Percentiles rank a stretch among this genome's conserved stretches.
These are phyloP conservation scores for Euproctis similis DNA, from an alignment of 2,888 invertebrate genomes.

Conservation along the genomic window DNA sequence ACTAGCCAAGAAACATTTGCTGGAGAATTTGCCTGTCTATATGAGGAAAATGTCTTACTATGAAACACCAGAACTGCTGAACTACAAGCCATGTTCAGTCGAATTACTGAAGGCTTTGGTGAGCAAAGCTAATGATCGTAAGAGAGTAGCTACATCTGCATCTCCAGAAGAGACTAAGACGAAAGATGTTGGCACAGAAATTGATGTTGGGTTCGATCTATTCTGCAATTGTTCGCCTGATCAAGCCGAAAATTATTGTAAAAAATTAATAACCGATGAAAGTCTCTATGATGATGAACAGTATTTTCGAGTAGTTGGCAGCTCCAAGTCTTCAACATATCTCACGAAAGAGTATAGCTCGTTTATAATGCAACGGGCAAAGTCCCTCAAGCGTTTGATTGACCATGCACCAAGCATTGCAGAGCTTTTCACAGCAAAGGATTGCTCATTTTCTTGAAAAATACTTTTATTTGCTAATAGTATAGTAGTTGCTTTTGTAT, in stretches of 20 bases:
- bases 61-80: conserved; percentile 36
- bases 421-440: conserved; percentile 44
- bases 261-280: neutral
- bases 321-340: conserved; percentile 24
- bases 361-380: conserved; percentile 40
- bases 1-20: conserved; percentile 45
- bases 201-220: conserved; percentile 41
- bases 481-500: no score
- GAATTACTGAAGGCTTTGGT: conserved; percentile 38
- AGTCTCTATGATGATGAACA: conserved; percentile 1
- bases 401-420: conserved; percentile 36
- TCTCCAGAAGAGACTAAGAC: conserved; percentile 26
- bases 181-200: conserved; percentile 40
- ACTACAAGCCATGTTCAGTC: conserved; percentile 46
- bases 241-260: conserved; percentile 23
- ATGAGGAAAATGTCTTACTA: conserved; percentile 49
- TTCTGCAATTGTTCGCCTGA: conserved; percentile 52
- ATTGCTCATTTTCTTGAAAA: no score
- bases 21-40: conserved; percentile 52
- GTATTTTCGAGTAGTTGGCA: conserved; percentile 23
- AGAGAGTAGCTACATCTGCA: conserved; percentile 14
- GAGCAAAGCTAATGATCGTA: conserved; percentile 29
- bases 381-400: conserved; percentile 36
- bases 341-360: conserved; percentile 20
- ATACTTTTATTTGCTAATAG: no score